phyloP scores from a whole-genome alignment of 2,888 invertebrate genomes.

The Drosophila yooni region DNA sequence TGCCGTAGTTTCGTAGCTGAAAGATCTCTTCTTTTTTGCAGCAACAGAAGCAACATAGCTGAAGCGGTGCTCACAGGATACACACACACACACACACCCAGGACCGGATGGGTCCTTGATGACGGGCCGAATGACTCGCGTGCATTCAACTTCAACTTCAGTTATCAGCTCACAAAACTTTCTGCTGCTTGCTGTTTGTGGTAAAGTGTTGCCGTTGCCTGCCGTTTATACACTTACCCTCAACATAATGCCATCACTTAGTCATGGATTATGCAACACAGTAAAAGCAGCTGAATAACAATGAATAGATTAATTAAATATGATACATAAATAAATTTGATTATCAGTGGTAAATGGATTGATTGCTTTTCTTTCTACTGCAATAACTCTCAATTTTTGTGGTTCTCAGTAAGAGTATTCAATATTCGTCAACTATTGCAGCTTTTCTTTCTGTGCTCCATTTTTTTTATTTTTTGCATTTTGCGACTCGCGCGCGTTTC shows the following conservation, averaged over 20 bases:
- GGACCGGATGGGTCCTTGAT: slow-evolving; percentile 59
- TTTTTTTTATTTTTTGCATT: slow-evolving; percentile 8
- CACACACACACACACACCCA: slow-evolving; percentile 5
- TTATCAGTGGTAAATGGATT: neutral
- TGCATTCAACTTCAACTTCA: slow-evolving; percentile 70
- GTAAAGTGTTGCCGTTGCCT: slow-evolving; percentile 49
- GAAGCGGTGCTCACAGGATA: slow-evolving; percentile 42
- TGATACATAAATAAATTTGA: neutral
- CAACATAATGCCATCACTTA: neutral
- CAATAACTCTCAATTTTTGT: neutral
- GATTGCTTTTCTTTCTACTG: neutral
- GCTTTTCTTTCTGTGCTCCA: neutral
- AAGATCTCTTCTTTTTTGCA: slow-evolving; percentile 46
- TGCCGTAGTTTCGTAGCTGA: slow-evolving; percentile 60
- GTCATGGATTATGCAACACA: neutral
- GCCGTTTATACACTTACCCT: slow-evolving; percentile 2
- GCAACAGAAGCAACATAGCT: slow-evolving; percentile 17
- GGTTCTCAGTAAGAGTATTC: slow-evolving; percentile 7
- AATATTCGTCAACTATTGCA: neutral
- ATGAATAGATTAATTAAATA: neutral
- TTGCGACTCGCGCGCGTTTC: slow-evolving; percentile 50
- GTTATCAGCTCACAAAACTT: slow-evolving; percentile 48
- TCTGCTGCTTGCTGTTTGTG: slow-evolving; percentile 43
- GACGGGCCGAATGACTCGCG: slow-evolving; percentile 57
- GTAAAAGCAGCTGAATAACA: neutral